Percentiles rank a stretch among this genome's conserved stretches.
Evolutionary conservation across 2,797 vertebrate genomes (phyloP).

Genomic region (Brachymystax lenok): DNA sequence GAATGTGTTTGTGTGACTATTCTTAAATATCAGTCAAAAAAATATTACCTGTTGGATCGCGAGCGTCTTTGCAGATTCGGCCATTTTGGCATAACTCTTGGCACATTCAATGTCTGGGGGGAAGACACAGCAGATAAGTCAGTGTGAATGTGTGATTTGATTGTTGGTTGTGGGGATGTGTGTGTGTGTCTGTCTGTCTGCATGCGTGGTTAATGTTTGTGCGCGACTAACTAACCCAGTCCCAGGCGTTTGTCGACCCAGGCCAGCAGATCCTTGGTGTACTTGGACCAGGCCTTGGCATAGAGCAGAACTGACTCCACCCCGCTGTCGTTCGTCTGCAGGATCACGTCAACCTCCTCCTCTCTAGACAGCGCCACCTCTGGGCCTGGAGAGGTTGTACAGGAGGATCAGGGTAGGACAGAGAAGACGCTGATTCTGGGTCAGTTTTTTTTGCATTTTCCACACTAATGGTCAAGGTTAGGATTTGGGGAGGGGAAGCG

Average conservation of each 20-base stretch:
- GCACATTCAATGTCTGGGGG: constrained; percentile 82
- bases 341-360: constrained; percentile 79
- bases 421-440: neutral
- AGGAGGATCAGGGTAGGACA: constrained; percentile 19
- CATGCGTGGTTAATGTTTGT: neutral
- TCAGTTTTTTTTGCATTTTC: no score
- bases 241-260: constrained; percentile 83
- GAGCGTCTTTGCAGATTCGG: constrained; percentile 80
- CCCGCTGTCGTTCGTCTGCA: constrained; percentile 80
- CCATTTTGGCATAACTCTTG: constrained; percentile 84
- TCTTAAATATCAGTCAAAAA: neutral
- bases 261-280: constrained; percentile 82
- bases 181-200: neutral
- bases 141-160: constrained; percentile 3
- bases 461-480: no score
- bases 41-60: constrained; percentile 77
- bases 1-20: neutral
- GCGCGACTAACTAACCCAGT: constrained; percentile 75
- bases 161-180: neutral
- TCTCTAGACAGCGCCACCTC: constrained; percentile 48
- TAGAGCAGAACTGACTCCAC: constrained; percentile 85
- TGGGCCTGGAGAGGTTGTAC: constrained; percentile 60
- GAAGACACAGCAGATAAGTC: constrained; percentile 41
- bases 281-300: constrained; percentile 88
- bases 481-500: no score